Percentiles rank a stretch among this genome's conserved stretches.
Conservation (phyloP, 1,140 invertebrate species). For the Berghia stephanieae region DNA sequence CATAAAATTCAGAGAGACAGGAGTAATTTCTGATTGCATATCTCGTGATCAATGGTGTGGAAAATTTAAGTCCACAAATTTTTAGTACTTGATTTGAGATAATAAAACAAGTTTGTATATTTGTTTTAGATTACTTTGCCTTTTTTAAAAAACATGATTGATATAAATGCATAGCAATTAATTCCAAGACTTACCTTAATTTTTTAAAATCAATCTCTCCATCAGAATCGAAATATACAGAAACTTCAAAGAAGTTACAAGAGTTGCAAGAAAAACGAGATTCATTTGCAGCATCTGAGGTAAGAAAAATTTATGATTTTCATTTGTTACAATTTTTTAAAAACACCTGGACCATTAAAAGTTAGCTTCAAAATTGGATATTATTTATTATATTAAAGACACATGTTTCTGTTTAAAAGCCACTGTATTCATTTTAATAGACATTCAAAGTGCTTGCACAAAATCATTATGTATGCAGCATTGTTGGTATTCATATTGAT, state of each 20-base stretch:
- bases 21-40: background rate
- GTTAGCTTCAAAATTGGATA: background rate
- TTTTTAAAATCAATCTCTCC: background rate
- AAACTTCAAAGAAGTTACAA: slow-evolving; percentile 30
- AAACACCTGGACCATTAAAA: too few species aligned
- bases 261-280: slow-evolving; percentile 33
- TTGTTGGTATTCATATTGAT: background rate
- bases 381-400: background rate
- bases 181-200: background rate
- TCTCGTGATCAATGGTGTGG: background rate
- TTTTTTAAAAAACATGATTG: background rate
- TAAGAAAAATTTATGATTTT: slow-evolving; percentile 11
- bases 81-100: background rate
- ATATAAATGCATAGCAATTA: background rate
- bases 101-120: background rate
- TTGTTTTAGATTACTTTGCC: background rate
- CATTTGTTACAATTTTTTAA: too few species aligned
- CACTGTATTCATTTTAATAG: background rate
- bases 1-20: too few species aligned
- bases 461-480: too few species aligned
- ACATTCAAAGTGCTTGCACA: background rate
- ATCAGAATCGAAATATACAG: slow-evolving; percentile 34
- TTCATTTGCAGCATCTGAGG: slow-evolving; percentile 7
- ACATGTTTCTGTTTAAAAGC: background rate
- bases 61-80: background rate